Conservation (phyloP, 2,797 vertebrate species). For the Margarornis squamiger region DNA sequence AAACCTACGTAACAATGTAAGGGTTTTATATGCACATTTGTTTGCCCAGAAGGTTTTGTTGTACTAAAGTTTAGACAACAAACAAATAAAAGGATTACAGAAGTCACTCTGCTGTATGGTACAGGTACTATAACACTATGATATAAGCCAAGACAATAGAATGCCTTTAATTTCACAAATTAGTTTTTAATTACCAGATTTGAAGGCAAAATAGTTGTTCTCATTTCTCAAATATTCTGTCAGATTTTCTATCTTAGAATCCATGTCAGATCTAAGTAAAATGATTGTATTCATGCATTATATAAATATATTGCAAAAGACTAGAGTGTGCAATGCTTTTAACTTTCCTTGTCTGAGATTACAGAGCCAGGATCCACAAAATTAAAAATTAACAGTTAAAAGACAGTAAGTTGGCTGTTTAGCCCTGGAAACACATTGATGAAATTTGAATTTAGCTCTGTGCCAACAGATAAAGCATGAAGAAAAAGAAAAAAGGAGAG, state of each 20-base stretch:
- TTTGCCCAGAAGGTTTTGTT: neutral
- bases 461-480: neutral
- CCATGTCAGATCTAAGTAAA: neutral
- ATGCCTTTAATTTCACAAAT: neutral
- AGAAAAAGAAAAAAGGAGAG: neutral
- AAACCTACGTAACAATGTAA: neutral
- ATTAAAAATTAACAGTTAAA: neutral
- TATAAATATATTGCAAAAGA: neutral
- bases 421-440: neutral
- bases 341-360: neutral
- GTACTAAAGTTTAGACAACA: neutral
- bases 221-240: neutral
- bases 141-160: neutral
- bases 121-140: neutral
- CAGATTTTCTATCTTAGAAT: neutral
- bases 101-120: neutral
- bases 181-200: neutral
- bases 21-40: neutral
- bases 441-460: neutral
- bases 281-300: neutral
- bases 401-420: neutral
- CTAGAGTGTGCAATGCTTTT: neutral
- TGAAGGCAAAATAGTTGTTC: neutral
- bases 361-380: neutral
- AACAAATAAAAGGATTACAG: neutral